These are phyloP conservation scores for Drosophila navojoa DNA, from an alignment of 1,140 invertebrate species.

Conservation along the genomic window DNA sequence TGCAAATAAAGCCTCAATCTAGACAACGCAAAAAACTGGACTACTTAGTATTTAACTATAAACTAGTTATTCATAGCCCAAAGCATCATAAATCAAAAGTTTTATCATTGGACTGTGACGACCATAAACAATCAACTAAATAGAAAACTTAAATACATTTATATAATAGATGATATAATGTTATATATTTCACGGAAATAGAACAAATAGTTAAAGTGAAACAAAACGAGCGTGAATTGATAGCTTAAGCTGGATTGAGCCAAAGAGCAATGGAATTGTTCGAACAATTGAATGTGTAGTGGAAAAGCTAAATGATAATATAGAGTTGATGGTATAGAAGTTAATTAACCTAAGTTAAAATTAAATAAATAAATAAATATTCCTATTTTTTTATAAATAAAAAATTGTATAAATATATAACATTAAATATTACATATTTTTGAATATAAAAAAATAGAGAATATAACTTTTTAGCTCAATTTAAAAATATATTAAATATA, in stretches of 20 bases:
- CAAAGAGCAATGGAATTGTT: conserved; percentile 8
- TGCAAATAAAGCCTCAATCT: conserved; percentile 2
- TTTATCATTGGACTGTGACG: neutral
- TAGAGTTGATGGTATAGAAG: no score
- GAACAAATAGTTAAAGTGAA: no score
- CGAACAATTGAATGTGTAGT: neutral
- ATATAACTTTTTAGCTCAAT: no score
- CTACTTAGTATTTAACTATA: conserved; percentile 2
- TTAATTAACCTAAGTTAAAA: no score
- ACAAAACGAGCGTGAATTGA: neutral
- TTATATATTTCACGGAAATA: no score
- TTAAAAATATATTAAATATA: no score
- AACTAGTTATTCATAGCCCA: conserved; percentile 7
- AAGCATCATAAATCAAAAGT: neutral
- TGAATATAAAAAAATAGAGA: no score
- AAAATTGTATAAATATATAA: no score
- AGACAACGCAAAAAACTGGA: neutral
- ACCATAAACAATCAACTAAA: neutral
- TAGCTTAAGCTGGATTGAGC: neutral
- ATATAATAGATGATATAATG: neutral
- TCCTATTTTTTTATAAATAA: no score
- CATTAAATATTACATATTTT: no score
- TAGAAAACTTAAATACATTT: neutral
- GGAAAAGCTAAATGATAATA: neutral
- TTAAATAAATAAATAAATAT: no score